Percentiles rank a stretch among this genome's conserved stretches.
These are phyloP conservation scores for Chydorus sphaericus DNA, from an alignment of 2,888 invertebrate species.

Conservation along the genomic window DNA sequence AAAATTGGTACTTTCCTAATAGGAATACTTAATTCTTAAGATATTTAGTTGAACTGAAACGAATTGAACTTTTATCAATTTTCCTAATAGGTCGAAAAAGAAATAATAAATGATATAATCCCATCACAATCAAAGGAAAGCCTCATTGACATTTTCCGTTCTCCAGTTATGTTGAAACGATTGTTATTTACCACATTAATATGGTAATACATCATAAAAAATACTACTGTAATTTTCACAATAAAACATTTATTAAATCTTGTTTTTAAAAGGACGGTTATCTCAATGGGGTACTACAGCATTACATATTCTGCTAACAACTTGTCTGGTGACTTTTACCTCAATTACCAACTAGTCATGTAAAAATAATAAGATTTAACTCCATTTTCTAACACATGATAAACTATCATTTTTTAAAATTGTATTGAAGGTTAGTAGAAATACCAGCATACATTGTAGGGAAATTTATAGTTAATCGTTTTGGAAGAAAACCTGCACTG, in stretches of 20 bases:
- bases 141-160: background rate
- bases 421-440: slow-evolving; percentile 12
- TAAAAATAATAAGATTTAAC: too few relatives aligned
- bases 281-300: slow-evolving; percentile 43
- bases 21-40: too few relatives aligned
- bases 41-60: too few relatives aligned
- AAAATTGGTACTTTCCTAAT: too few relatives aligned
- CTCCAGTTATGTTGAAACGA: background rate
- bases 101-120: too few relatives aligned
- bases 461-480: slow-evolving; percentile 5
- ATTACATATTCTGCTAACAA: slow-evolving; percentile 58
- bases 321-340: slow-evolving; percentile 50
- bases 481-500: slow-evolving; percentile 13
- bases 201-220: background rate
- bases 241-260: background rate
- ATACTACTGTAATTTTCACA: background rate
- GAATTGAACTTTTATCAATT: too few relatives aligned
- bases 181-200: background rate
- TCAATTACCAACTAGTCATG: slow-evolving; percentile 37
- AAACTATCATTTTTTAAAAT: too few relatives aligned
- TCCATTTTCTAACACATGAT: too few relatives aligned
- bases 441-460: slow-evolving; percentile 13
- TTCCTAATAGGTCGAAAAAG: too few relatives aligned
- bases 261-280: slow-evolving; percentile 1
- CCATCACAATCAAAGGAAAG: too few relatives aligned